Conservation (phyloP, 2,113 vertebrate genomes). For the Centropus bengalensis region DNA sequence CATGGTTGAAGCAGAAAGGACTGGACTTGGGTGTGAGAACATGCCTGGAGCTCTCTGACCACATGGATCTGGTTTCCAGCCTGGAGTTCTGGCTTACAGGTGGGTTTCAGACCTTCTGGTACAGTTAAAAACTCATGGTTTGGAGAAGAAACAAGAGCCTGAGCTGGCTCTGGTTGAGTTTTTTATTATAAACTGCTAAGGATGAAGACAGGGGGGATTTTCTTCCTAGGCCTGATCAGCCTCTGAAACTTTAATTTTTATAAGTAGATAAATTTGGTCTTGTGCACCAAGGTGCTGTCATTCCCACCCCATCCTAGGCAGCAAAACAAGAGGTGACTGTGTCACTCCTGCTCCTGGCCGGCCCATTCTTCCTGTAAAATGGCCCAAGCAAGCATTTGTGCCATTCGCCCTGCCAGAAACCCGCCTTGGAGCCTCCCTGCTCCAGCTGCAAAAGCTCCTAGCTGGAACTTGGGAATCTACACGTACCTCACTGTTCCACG, state of each 20-base stretch:
- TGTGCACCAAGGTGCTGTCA: fast-evolving
- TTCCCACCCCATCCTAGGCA: background rate
- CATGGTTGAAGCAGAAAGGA: background rate
- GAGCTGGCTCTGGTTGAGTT: background rate
- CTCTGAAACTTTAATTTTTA: background rate
- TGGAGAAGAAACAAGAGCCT: background rate
- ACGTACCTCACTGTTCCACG: fast-evolving
- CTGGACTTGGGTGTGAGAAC: background rate
- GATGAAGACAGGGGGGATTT: background rate
- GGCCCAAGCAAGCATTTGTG: background rate
- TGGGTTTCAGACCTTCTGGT: background rate
- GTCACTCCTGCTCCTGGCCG: background rate
- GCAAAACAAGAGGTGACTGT: background rate
- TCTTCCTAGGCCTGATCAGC: background rate
- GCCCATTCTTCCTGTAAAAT: background rate
- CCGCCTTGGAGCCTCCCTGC: background rate
- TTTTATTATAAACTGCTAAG: background rate
- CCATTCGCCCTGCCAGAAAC: background rate
- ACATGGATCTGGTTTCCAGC: background rate
- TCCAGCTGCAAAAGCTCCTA: background rate
- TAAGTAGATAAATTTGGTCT: background rate
- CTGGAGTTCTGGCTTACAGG: fast-evolving
- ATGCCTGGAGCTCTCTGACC: background rate
- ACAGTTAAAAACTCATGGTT: background rate
- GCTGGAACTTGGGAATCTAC: fast-evolving